A percentile compares a stretch with the other conserved stretches of the same genome.
Evolutionary conservation across 2,113 vertebrate species (phyloP).

Genomic region (Guaruba guarouba): DNA sequence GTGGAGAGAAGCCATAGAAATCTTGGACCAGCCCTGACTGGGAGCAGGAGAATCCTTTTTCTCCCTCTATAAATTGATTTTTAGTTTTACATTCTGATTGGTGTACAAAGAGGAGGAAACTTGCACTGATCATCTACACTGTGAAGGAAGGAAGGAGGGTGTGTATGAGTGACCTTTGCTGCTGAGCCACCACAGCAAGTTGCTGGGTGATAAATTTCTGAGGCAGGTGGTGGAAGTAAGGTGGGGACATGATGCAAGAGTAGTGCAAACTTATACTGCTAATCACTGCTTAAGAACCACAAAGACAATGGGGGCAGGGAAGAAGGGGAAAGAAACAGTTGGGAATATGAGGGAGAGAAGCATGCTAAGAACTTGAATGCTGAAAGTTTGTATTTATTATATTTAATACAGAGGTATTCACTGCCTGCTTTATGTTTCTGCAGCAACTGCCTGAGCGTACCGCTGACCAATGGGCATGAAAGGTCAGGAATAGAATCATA

Average conservation of each 20-base stretch:
- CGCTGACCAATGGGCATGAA: not conserved
- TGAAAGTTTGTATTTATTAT: not conserved
- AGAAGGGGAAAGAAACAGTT: not conserved
- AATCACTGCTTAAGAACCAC: not conserved
- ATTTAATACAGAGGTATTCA: not conserved
- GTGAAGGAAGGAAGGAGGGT: not conserved
- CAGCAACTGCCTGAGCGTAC: not conserved
- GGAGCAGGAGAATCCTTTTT: not conserved
- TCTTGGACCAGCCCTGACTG: not conserved
- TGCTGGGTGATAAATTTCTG: slow-evolving; percentile 14
- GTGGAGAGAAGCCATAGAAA: not conserved
- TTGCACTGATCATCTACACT: not conserved
- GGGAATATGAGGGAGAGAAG: not conserved
- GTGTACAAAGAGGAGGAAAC: not conserved
- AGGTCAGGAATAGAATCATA: not conserved
- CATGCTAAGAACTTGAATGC: not conserved
- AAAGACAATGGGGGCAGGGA: not conserved
- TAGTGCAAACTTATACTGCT: not conserved
- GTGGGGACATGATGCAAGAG: not conserved
- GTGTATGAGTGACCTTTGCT: not conserved
- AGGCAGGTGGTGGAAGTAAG: not conserved
- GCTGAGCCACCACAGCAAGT: not conserved
- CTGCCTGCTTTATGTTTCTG: not conserved
- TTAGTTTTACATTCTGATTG: not conserved
- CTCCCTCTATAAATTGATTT: not conserved